Evolutionary conservation across 1,140 invertebrate genomes (phyloP).

Genomic region (Tetramorium simillimum): DNA sequence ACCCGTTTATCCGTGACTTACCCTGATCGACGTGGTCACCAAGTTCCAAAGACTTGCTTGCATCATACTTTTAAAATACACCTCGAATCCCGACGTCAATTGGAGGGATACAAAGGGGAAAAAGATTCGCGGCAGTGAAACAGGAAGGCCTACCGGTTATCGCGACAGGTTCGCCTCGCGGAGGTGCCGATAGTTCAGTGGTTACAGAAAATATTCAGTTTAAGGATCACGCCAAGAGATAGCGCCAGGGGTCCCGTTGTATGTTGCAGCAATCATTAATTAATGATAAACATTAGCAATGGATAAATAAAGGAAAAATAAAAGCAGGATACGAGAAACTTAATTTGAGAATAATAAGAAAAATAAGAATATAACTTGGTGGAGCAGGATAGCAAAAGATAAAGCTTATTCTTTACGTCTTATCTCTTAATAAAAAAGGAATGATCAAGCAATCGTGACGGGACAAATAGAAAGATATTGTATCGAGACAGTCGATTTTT

Average conservation of each 20-base stretch:
- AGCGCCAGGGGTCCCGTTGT: conserved; percentile 1
- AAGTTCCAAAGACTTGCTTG: conserved; percentile 83
- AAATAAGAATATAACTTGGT: too few species aligned
- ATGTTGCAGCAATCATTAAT: too few species aligned
- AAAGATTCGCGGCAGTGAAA: conserved; percentile 34
- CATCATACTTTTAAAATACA: conserved; percentile 75
- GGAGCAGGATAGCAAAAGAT: too few species aligned
- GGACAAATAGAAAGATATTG: too few species aligned
- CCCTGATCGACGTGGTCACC: conserved; percentile 81
- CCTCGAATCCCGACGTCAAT: conserved; percentile 1
- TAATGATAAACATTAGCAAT: too few species aligned
- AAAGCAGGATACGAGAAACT: too few species aligned
- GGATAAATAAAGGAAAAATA: too few species aligned
- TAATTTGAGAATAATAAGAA: too few species aligned
- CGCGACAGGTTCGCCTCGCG: conserved; percentile 47
- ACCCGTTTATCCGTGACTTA: conserved; percentile 65
- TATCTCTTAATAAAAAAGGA: too few species aligned
- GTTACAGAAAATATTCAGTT: conserved; percentile 18
- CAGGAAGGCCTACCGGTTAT: conserved; percentile 62
- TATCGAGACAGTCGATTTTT: too few species aligned
- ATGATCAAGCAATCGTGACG: too few species aligned
- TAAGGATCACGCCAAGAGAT: neutral
- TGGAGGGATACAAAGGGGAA: conserved; percentile 16
- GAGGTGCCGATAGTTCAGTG: conserved; percentile 56
- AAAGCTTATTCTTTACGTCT: too few species aligned